Evolutionary conservation across 2,797 vertebrate genomes (phyloP).

Genomic region (Aselliscus stoliczkanus): DNA sequence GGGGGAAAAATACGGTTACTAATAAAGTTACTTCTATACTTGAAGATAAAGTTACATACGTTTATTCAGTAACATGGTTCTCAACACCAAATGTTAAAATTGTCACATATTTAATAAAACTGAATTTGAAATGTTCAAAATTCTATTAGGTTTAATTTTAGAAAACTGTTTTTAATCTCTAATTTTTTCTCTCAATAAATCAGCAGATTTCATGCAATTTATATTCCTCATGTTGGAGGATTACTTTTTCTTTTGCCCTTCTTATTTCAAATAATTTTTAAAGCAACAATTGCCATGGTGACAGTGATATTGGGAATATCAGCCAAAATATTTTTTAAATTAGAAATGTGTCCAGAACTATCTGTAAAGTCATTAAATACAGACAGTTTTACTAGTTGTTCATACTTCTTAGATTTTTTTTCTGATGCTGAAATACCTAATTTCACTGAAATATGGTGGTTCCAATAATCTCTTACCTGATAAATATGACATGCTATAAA

Average conservation of each 20-base stretch:
- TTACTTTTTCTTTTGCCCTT: not conserved
- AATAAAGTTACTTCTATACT: not conserved
- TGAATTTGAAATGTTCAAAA: not conserved
- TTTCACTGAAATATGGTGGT: slow-evolving; percentile 13
- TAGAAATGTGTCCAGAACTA: slow-evolving; percentile 3
- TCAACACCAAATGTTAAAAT: not conserved
- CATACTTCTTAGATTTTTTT: not conserved
- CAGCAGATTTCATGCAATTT: not conserved
- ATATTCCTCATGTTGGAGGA: not conserved
- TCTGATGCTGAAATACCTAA: slow-evolving; percentile 16
- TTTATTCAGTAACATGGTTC: not conserved
- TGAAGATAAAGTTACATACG: not conserved
- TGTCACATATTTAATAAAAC: not conserved
- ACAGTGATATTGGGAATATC: not conserved
- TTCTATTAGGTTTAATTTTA: not conserved
- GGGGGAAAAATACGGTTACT: too few relatives aligned
- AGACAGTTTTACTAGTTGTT: not conserved
- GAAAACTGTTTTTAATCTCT: not conserved
- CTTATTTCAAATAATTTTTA: slow-evolving; percentile 14
- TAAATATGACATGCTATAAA: slow-evolving; percentile 24
- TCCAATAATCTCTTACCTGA: not conserved
- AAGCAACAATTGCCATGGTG: not conserved
- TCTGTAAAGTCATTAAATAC: slow-evolving; percentile 3
- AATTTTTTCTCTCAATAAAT: not conserved
- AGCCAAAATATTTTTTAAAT: not conserved